Evolutionary conservation across 2,797 vertebrate species (phyloP).

Genomic region (Oryzias dopingdopingensis): DNA sequence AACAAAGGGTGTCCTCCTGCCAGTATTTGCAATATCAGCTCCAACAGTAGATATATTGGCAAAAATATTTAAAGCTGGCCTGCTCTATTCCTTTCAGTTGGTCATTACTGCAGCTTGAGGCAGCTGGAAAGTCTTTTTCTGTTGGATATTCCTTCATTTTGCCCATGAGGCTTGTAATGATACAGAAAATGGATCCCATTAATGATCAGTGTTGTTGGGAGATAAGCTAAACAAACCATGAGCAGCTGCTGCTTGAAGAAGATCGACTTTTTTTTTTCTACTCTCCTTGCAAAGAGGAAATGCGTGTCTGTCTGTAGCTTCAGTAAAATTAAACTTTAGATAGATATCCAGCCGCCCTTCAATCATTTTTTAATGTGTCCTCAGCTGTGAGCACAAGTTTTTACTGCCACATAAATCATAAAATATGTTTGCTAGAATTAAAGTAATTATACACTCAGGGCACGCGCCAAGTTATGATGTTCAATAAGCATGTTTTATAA

Average conservation of each 20-base stretch:
- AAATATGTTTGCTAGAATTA: background rate
- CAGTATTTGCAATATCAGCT: constrained; percentile 39
- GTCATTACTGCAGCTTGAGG: constrained; percentile 8
- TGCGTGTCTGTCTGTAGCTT: constrained; percentile 14
- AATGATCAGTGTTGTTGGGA: constrained; percentile 35
- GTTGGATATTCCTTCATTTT: constrained; percentile 20
- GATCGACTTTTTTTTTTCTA: constrained; percentile 32
- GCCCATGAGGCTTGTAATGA: background rate
- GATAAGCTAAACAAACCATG: constrained; percentile 30
- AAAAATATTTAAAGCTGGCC: constrained; percentile 23
- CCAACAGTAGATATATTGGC: constrained; percentile 27
- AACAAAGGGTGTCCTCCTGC: constrained; percentile 45
- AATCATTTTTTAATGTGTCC: constrained; percentile 7
- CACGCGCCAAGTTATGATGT: too few species aligned
- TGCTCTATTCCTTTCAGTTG: constrained; percentile 48
- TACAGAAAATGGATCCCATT: constrained; percentile 27
- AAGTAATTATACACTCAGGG: background rate
- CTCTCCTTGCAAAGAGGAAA: constrained; percentile 18
- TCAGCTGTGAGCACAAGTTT: background rate
- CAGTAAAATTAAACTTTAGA: constrained; percentile 21
- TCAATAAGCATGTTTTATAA: too few species aligned
- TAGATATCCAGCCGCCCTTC: constrained; percentile 11
- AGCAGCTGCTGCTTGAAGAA: constrained; percentile 12
- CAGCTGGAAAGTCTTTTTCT: constrained; percentile 13
- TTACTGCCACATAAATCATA: background rate